A percentile compares a stretch with the other conserved stretches of the same genome.
These are phyloP conservation scores for Aphelinus atriplicis DNA, from an alignment of 1,140 invertebrate species.

Conservation along the genomic window DNA sequence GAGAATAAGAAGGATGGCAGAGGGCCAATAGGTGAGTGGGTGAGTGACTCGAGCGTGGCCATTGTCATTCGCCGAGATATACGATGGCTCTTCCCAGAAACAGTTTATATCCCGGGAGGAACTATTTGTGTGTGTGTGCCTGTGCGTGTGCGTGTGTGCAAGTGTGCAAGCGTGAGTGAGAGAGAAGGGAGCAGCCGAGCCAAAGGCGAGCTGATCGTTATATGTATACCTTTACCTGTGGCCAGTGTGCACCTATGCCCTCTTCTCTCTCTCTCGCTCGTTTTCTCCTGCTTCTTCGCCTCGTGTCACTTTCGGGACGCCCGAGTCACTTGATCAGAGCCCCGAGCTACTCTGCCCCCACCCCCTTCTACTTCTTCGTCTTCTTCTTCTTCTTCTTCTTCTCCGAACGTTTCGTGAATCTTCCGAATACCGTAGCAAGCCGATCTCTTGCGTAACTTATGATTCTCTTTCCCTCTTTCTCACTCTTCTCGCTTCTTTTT, in stretches of 20 bases:
- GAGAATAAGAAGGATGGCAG: conserved; percentile 36
- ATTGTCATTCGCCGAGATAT: conserved; percentile 64
- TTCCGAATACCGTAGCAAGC: conserved; percentile 3
- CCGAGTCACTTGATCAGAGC: conserved; percentile 54
- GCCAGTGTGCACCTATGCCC: conserved; percentile 16
- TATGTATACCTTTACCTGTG: conserved; percentile 47
- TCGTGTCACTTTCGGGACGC: conserved; percentile 52
- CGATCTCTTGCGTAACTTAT: conserved; percentile 38
- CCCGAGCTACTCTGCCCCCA: conserved; percentile 18
- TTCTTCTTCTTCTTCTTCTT: neutral
- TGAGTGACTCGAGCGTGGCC: conserved; percentile 55
- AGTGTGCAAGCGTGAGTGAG: neutral
- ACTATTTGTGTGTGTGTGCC: neutral
- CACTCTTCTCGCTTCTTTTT: conserved; percentile 15
- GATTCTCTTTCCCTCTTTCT: conserved; percentile 22
- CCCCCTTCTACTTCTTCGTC: neutral
- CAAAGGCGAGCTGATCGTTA: conserved; percentile 50
- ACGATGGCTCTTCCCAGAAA: conserved; percentile 63
- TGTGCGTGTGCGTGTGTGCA: no score
- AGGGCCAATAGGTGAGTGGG: conserved; percentile 58
- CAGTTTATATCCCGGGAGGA: conserved; percentile 62
- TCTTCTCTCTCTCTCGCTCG: conserved; percentile 13
- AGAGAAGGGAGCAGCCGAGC: conserved; percentile 9
- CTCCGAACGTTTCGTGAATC: conserved; percentile 36
- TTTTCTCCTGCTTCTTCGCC: conserved; percentile 42